These are phyloP conservation scores for Drosophila yakuba DNA, from an alignment of 1,140 invertebrate genomes.

Conservation along the genomic window DNA sequence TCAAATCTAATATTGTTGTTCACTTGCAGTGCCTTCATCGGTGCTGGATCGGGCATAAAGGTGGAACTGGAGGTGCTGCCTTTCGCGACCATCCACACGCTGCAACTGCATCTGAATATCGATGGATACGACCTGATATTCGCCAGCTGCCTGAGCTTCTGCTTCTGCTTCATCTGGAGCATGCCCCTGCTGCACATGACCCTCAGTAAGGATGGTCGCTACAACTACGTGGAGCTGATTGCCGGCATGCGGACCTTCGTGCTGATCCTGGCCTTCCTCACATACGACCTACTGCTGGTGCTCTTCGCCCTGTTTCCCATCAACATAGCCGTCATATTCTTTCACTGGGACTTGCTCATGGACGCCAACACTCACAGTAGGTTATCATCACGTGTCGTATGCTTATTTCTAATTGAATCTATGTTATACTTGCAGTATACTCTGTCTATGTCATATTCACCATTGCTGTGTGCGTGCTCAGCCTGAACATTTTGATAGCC, in stretches of 20 bases:
- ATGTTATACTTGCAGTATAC: conserved; percentile 1
- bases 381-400: neutral
- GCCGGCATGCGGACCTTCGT: conserved; percentile 39
- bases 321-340: conserved; percentile 12
- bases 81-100: conserved; percentile 24
- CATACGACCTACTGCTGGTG: conserved; percentile 34
- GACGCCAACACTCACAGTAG: conserved; percentile 12
- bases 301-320: conserved; percentile 7
- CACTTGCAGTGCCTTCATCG: conserved; percentile 32
- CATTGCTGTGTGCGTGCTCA: conserved; percentile 25
- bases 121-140: neutral
- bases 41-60: conserved; percentile 17
- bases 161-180: conserved; percentile 53
- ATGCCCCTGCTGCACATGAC: conserved; percentile 40
- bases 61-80: conserved; percentile 38
- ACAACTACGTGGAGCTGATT: conserved; percentile 46
- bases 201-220: neutral
- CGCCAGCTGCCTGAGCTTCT: conserved; percentile 4
- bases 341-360: conserved; percentile 20
- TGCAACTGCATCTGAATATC: neutral
- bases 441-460: conserved; percentile 17
- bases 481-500: conserved; percentile 33
- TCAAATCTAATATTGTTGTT: neutral
- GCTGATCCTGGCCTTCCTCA: conserved; percentile 20
- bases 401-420: neutral